Base-by-base conservation (phyloP, 2,797 vertebrate genomes). In the Rhinogobio ventralis region DNA sequence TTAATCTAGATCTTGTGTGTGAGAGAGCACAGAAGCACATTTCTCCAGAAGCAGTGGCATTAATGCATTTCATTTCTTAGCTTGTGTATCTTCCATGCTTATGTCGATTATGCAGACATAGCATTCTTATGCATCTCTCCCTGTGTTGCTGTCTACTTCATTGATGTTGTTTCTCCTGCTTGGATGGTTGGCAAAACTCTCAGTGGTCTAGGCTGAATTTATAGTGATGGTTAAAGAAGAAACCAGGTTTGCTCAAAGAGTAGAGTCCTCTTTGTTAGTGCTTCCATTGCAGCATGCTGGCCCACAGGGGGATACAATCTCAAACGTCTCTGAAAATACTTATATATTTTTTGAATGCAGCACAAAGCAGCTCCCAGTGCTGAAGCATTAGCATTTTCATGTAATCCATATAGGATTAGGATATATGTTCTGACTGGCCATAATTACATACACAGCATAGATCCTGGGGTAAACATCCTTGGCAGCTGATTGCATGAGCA, bases 231-330 rank as follows among this genome's bases (percentile, higher is more conserved):
- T 66, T 71, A 66, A 75, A 83, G 20, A 49, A 83, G 42, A 83
- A 83, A 64, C 23, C 19, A 82, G 69, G 42, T 82, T 74, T 51
- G 28, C 81, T 82, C 69, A 73, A 73, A 82, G 71, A 39, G 57
- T 49, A 75, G 28, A 75, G 25, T 83, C 60, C 45, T 66, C 71
- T 83, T 83, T 82, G 69, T 82, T 66, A 64, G 42, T 36, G 71
- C 9, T 20, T 73, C 42, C 42, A 0, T 28, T 74, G 81, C 57
- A 74, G 57, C 71, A 82, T 39, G 20, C 45, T 49, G 57, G 57
- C 60, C 55, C 81, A 74, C 45, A 8, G 39, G 57, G 71, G 15
- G 39, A 25, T 14, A 25, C 53, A 75, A 75, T 66, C 25, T 78
- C 57, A 45, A 78, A 64, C 2, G 0, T 30, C 57, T 79, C 25